These are phyloP conservation scores for Laspeyria flexula DNA, from an alignment of 2,888 invertebrate species.

Conservation along the genomic window DNA sequence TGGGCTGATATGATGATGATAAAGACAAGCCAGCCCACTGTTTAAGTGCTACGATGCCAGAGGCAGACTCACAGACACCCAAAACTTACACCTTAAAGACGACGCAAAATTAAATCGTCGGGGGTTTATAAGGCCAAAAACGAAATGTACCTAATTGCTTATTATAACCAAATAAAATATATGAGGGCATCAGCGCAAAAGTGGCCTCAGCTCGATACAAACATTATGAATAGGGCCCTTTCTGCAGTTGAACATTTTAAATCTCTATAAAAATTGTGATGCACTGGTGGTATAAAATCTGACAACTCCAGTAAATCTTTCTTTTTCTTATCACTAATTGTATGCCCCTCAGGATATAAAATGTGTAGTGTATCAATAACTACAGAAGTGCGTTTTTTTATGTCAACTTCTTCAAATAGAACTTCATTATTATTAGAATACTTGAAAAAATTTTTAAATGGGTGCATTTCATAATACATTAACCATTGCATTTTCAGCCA, in stretches of 20 bases:
- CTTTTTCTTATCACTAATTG: constrained; percentile 16
- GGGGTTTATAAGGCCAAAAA: too few relatives aligned
- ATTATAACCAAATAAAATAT: too few relatives aligned
- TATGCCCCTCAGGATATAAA: constrained; percentile 8
- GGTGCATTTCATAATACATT: constrained; percentile 10
- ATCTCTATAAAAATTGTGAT: constrained; percentile 9
- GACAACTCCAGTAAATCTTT: constrained; percentile 16
- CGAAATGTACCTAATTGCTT: too few relatives aligned
- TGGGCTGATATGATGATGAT: too few relatives aligned
- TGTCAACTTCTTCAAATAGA: constrained; percentile 9
- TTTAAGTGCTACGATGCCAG: too few relatives aligned
- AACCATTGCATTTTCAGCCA: constrained; percentile 11
- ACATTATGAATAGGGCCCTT: neutral
- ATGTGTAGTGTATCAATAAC: constrained; percentile 3
- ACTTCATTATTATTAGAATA: constrained; percentile 12
- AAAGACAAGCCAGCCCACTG: too few relatives aligned
- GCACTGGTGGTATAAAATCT: constrained; percentile 15
- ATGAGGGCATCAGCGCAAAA: neutral
- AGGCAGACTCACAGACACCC: too few relatives aligned
- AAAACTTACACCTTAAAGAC: too few relatives aligned
- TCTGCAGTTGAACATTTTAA: neutral
- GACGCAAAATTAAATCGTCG: too few relatives aligned
- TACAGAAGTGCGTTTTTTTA: constrained; percentile 10
- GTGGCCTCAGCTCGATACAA: too few relatives aligned
- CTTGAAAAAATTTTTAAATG: constrained; percentile 11